These are phyloP conservation scores for Synanceia verrucosa DNA, from an alignment of 2,797 vertebrate species.

Conservation along the genomic window DNA sequence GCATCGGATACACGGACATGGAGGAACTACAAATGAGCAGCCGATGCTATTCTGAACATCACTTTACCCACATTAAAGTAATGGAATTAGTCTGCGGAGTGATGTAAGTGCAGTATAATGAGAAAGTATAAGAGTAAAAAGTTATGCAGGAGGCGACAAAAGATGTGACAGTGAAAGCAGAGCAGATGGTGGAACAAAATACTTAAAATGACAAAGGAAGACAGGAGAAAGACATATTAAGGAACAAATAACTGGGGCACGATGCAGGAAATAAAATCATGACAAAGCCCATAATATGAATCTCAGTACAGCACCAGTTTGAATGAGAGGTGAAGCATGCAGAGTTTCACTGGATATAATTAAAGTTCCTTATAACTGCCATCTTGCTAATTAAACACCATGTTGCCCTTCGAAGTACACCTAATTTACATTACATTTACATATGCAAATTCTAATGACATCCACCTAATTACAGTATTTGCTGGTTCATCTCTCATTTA, in stretches of 20 bases:
- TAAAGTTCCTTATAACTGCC: slow-evolving; percentile 19
- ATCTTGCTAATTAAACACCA: slow-evolving; percentile 56
- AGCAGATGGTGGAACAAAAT: slow-evolving; percentile 1
- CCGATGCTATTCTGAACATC: slow-evolving; percentile 15
- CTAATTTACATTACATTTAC: slow-evolving; percentile 71
- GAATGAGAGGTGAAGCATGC: slow-evolving; percentile 1
- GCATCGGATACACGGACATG: background rate
- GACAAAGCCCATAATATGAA: background rate
- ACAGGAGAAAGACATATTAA: background rate
- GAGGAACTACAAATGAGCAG: slow-evolving; percentile 12
- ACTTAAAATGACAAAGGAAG: background rate
- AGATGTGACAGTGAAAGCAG: background rate
- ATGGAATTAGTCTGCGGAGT: slow-evolving; percentile 15
- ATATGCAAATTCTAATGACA: slow-evolving; percentile 70
- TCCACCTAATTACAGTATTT: slow-evolving; percentile 69
- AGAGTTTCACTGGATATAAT: slow-evolving; percentile 22
- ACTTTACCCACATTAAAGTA: slow-evolving; percentile 22
- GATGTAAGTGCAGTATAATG: background rate
- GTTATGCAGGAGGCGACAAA: background rate
- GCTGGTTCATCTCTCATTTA: slow-evolving; percentile 62
- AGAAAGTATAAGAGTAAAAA: background rate
- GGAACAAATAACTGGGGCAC: background rate
- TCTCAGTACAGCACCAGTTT: background rate
- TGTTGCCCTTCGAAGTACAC: slow-evolving; percentile 57
- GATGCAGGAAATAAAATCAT: background rate